These are phyloP conservation scores for Ammospiza nelsoni DNA, from an alignment of 2,113 vertebrate species.

Conservation along the genomic window DNA sequence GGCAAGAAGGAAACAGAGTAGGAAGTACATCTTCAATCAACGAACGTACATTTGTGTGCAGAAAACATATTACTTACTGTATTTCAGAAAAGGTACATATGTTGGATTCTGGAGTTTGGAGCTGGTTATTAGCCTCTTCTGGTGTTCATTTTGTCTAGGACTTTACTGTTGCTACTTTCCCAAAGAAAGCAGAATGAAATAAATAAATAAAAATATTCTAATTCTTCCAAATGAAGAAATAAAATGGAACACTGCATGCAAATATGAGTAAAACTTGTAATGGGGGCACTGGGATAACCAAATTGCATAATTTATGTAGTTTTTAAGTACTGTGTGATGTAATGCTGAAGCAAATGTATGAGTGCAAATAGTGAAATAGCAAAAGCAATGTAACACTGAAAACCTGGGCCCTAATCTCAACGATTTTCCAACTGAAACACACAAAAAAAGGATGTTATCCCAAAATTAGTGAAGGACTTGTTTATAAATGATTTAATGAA, in stretches of 20 bases:
- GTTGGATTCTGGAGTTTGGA: neutral
- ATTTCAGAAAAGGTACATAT: fast-evolving
- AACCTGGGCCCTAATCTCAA: neutral
- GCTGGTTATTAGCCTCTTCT: neutral
- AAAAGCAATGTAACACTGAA: neutral
- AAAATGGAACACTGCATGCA: neutral
- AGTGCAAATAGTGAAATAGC: neutral
- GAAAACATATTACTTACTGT: neutral
- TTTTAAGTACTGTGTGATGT: neutral
- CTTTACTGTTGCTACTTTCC: neutral
- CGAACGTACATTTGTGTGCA: neutral
- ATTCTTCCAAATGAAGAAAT: neutral
- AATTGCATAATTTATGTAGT: neutral
- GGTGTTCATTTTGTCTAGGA: neutral
- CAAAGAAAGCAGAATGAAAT: neutral
- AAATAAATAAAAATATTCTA: neutral
- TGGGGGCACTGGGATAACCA: neutral
- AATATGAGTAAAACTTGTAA: neutral
- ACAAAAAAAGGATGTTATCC: neutral
- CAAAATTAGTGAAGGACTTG: neutral
- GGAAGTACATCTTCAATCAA: neutral
- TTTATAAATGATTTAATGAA: neutral
- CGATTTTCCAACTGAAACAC: neutral
- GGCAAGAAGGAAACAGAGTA: neutral
- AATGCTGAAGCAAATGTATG: neutral